A percentile compares a stretch with the other conserved stretches of the same genome.
Evolutionary conservation across 30 jellyfish, hydroid and myxozoan species (phyloP).

Genomic region (Cassiopea xamachana): DNA sequence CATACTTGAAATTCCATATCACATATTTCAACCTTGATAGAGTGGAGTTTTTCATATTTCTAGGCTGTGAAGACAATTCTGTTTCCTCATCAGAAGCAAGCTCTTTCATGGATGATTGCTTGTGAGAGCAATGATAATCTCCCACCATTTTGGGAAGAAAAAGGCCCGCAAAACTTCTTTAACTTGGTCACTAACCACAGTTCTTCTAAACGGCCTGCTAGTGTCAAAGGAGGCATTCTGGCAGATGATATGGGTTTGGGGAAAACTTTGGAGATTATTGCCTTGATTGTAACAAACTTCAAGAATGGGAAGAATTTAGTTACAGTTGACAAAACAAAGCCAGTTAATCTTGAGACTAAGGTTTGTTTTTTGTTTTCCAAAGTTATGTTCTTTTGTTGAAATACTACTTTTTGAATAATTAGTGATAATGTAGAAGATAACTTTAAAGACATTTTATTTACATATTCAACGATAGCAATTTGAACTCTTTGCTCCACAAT

Average conservation of each 20-base stretch:
- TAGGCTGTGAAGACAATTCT: slow-evolving; percentile 64
- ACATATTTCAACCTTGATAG: no score
- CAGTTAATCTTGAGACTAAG: slow-evolving; percentile 23
- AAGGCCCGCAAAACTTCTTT: slow-evolving; percentile 36
- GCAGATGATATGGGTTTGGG: slow-evolving; percentile 94
- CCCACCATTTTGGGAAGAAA: slow-evolving; percentile 84
- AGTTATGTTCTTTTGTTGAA: no score
- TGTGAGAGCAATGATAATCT: slow-evolving; percentile 67
- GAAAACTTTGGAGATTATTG: slow-evolving; percentile 72
- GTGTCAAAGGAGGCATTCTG: slow-evolving; percentile 76
- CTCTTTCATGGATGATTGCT: slow-evolving; percentile 83
- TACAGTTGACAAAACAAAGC: slow-evolving; percentile 40
- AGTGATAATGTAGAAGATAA: no score
- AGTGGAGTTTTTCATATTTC: not conserved
- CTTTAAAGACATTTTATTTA: no score
- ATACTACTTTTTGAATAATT: no score
- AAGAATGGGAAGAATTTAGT: slow-evolving; percentile 65
- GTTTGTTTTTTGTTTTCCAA: slow-evolving; percentile 1
- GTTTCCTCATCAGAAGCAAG: slow-evolving; percentile 79
- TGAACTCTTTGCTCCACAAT: no score
- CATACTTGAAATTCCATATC: no score
- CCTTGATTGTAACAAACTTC: slow-evolving; percentile 74
- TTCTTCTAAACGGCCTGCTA: slow-evolving; percentile 54
- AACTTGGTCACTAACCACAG: slow-evolving; percentile 61
- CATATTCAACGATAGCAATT: no score